A percentile compares a stretch with the other conserved stretches of the same genome.
phyloP scores from a whole-genome alignment of 2,888 invertebrate species.

The Parasteatoda lunata region DNA sequence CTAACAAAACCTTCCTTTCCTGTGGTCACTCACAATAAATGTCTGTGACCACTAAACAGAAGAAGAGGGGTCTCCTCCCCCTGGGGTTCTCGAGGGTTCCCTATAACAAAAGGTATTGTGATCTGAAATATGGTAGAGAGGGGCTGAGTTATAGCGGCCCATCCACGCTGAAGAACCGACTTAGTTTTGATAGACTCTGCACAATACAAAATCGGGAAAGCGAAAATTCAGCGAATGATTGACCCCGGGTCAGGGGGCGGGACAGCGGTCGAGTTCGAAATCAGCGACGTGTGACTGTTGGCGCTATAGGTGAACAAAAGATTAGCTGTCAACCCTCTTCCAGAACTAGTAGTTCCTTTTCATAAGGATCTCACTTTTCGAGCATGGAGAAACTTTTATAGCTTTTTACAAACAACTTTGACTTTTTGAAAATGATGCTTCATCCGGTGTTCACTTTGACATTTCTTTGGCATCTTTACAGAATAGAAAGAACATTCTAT shows the following conservation, averaged over 20 bases:
- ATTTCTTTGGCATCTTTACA: background rate
- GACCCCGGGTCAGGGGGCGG: conserved; percentile 65
- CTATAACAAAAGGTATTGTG: conserved; percentile 56
- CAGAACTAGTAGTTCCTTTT: conserved; percentile 40
- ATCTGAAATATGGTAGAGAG: conserved; percentile 37
- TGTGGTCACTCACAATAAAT: conserved; percentile 14
- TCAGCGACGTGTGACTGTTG: conserved; percentile 60
- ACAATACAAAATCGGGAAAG: conserved; percentile 51
- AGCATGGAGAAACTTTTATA: conserved; percentile 54
- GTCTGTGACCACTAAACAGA: background rate
- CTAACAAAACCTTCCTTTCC: background rate
- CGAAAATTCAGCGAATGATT: conserved; percentile 51
- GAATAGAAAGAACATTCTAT: background rate
- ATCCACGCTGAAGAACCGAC: conserved; percentile 57
- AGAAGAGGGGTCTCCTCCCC: conserved; percentile 8
- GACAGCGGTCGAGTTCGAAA: conserved; percentile 45
- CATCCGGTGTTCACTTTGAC: conserved; percentile 54
- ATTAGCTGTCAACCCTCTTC: conserved; percentile 55
- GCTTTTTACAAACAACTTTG: conserved; percentile 59
- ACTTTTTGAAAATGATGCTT: conserved; percentile 63
- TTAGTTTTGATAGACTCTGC: conserved; percentile 66
- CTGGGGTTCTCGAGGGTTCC: conserved; percentile 60
- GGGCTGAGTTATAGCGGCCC: conserved; percentile 63
- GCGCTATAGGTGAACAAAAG: conserved; percentile 27
- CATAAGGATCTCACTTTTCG: conserved; percentile 21